Base-by-base conservation (phyloP, 2,888 invertebrate species). In the Pyrrhosoma nymphula region DNA sequence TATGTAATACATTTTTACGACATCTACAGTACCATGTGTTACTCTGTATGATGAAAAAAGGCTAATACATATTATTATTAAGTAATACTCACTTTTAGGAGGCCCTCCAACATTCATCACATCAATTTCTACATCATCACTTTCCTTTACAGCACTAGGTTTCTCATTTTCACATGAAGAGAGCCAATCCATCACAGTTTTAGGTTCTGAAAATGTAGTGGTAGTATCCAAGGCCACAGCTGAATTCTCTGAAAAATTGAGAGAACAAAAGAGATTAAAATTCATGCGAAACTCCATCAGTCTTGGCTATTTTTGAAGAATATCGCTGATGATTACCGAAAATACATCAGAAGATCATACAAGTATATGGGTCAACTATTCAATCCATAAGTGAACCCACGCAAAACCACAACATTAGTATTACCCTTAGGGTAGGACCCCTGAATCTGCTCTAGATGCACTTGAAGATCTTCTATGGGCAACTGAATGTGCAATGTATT, bases 121-220 rank as follows among this genome's bases (percentile, higher is more conserved):
- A 93, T 93, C 93, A 47, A 93, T 69, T 93, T 93, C 93, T 39
- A 69, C n/a, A 20, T 39, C 75, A n/a, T 93, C 47, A 69, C 26
- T 69, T 75, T 93, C 93, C 10, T 69, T 69, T n/a, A 47, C 47
- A 12, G 93, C 14, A n/a, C 26, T 47, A 12, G n/a, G 12, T 47
- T 75, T 69, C 69, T 89, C 89, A 55, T 23, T 55, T 89, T 93
- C 47, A 69, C 10, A n/a, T 93, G 93, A 93, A 69, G 63, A n/a
- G 16, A 97, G 96, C 96, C 97, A 97, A 75, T 96, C 96, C 35
- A 96, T 95, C 10, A 97, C 96, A 56, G 96, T 96, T 20, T 95
- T 56, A 0, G 96, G 96, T 95, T 96, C 96, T 0, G 96, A 96
- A 88, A 95, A 96, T 6, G 96, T 96, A 10, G 95, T 96, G 2